Evolutionary conservation across 2,888 invertebrate species (phyloP).

Genomic region (Mimas tiliae): DNA sequence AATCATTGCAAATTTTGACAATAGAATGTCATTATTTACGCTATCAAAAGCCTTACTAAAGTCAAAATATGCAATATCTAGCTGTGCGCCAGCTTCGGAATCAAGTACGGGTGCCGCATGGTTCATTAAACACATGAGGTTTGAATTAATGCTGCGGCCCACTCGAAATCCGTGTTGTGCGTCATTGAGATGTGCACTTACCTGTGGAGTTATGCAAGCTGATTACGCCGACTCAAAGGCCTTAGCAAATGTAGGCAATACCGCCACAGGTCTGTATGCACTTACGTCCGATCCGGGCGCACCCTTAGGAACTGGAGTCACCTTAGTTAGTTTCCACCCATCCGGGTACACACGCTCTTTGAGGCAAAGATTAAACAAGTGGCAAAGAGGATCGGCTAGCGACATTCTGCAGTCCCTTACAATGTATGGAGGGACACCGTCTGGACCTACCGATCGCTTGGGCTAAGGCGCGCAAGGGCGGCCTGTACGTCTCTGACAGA

Average conservation of each 20-base stretch:
- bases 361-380: constrained; percentile 8
- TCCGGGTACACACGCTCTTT: neutral
- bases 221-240: constrained; percentile 28
- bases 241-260: constrained; percentile 31
- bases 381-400: neutral
- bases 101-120: constrained; percentile 6
- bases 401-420: neutral
- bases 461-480: neutral
- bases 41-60: constrained; percentile 30
- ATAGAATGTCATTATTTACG: constrained; percentile 31
- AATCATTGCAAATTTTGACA: constrained; percentile 23
- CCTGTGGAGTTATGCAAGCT: neutral
- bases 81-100: neutral
- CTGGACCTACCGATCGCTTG: constrained; percentile 3
- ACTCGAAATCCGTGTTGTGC: constrained; percentile 28
- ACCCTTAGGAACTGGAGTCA: neutral
- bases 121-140: constrained; percentile 22
- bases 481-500: no score
- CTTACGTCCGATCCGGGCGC: neutral
- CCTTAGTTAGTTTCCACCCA: constrained; percentile 2
- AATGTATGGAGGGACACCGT: constrained; percentile 1
- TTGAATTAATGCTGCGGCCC: constrained; percentile 30
- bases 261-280: constrained; percentile 33
- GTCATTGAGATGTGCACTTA: neutral
- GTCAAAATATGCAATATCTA: constrained; percentile 28